A percentile compares a stretch with the other conserved stretches of the same genome.
Evolutionary conservation across 2,113 vertebrate species (phyloP).

Genomic region (Ginglymostoma cirratum): DNA sequence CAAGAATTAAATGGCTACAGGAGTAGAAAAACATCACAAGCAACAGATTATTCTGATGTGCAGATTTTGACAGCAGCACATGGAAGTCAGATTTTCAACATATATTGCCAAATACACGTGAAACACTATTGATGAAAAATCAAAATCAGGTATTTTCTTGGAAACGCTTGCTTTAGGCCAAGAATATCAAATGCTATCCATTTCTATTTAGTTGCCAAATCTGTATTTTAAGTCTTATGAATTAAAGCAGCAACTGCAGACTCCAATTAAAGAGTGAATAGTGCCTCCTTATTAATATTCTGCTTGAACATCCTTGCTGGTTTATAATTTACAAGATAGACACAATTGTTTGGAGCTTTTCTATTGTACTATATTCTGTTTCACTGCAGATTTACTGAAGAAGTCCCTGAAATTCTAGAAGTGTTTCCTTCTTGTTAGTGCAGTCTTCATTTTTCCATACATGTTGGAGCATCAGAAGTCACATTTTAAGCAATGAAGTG

Average conservation of each 20-base stretch:
- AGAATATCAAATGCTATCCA: background rate
- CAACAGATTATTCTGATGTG: background rate
- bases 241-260: constrained; percentile 25
- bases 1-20: background rate
- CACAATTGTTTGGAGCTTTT: background rate
- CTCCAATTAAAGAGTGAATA: background rate
- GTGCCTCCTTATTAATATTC: background rate
- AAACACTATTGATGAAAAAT: background rate
- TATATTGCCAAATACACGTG: background rate
- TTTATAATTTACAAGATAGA: background rate
- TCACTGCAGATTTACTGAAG: background rate
- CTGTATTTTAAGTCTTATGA: background rate
- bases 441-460: background rate
- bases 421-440: background rate
- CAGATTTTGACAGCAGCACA: background rate
- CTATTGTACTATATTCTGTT: background rate
- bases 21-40: background rate
- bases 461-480: background rate
- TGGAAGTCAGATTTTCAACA: background rate
- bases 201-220: background rate
- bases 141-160: background rate
- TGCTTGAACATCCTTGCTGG: background rate
- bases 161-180: background rate
- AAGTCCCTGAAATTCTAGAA: background rate
- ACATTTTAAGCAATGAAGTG: constrained; percentile 79